Conservation (phyloP, 2,797 vertebrate genomes). For the Neoniphon sammara region DNA sequence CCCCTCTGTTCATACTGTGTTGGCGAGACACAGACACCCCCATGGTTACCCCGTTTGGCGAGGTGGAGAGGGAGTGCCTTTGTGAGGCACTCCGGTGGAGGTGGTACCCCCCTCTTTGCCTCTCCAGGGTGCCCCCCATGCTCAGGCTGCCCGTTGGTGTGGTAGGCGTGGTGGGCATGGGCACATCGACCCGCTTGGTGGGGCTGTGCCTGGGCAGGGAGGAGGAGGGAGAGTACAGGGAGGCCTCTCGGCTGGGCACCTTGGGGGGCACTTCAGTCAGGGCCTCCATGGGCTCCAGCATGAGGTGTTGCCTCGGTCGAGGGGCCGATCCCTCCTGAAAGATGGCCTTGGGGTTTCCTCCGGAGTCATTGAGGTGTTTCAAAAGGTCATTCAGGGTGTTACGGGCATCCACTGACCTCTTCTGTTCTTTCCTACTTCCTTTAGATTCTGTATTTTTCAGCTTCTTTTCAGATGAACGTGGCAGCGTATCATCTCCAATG, state of each 20-base stretch:
- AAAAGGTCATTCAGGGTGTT: conserved; percentile 97
- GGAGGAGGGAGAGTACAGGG: conserved; percentile 96
- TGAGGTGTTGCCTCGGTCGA: conserved; percentile 90
- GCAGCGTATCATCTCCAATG: conserved; percentile 88
- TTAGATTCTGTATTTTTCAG: conserved; percentile 87
- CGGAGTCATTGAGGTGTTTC: conserved; percentile 94
- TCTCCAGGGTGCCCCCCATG: conserved; percentile 90
- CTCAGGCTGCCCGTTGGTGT: conserved; percentile 90
- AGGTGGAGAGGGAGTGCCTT: conserved; percentile 95
- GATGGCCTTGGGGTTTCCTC: conserved; percentile 88
- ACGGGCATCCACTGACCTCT: conserved; percentile 94
- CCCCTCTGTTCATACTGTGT: conserved; percentile 93
- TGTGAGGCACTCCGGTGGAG: conserved; percentile 97
- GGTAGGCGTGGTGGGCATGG: conserved; percentile 88
- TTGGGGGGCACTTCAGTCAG: conserved; percentile 94
- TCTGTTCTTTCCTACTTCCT: conserved; percentile 91
- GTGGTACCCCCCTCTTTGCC: conserved; percentile 87
- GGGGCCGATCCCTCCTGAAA: conserved; percentile 89
- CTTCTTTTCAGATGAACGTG: conserved; percentile 87
- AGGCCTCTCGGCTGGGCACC: conserved; percentile 96
- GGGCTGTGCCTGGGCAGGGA: conserved; percentile 97
- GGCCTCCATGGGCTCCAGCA: conserved; percentile 93
- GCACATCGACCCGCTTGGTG: conserved; percentile 96
- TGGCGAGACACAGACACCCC: conserved; percentile 95
- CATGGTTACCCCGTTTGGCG: conserved; percentile 93